Evolutionary conservation across 37 sponge, comb jelly and placozoan genomes (phyloP).

Genomic region (Ianthella basta): DNA sequence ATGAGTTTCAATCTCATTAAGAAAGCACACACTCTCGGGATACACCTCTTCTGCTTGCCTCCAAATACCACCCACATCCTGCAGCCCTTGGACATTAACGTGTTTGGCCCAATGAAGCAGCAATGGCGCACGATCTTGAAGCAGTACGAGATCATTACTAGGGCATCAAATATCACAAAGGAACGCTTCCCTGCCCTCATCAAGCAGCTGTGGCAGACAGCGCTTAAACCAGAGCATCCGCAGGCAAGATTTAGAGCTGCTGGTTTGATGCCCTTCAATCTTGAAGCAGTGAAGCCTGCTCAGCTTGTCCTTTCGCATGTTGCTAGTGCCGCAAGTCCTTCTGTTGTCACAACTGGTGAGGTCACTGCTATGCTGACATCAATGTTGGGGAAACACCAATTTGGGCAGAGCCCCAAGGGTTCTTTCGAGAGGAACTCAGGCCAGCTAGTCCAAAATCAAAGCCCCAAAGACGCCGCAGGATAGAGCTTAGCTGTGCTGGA

Average conservation of each 20-base stretch:
- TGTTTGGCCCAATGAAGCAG: no score
- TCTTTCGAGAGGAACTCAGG: conserved; percentile 6
- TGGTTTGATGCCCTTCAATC: conserved; percentile 23
- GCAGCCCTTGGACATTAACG: no score
- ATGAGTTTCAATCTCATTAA: conserved; percentile 14
- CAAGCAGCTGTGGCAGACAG: no score
- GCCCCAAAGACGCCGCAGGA: neutral
- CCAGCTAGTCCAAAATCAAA: neutral
- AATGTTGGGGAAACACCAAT: conserved; percentile 32
- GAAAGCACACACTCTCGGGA: conserved; percentile 21
- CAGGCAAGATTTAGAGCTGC: neutral
- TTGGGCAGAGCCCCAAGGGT: neutral
- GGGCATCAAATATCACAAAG: no score
- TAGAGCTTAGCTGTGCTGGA: neutral
- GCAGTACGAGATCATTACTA: no score
- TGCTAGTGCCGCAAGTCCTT: neutral
- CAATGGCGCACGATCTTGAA: no score
- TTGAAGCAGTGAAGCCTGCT: neutral
- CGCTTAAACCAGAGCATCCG: no score
- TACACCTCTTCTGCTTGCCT: no score
- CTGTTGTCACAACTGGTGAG: neutral
- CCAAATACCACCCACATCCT: no score
- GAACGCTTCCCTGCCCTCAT: no score
- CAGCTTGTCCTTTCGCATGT: neutral
- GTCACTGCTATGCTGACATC: no score